Evolutionary conservation across 2,888 invertebrate species (phyloP), one percentile per base, ranked within the genome.

Genomic region (Drosophila cognata): DNA sequence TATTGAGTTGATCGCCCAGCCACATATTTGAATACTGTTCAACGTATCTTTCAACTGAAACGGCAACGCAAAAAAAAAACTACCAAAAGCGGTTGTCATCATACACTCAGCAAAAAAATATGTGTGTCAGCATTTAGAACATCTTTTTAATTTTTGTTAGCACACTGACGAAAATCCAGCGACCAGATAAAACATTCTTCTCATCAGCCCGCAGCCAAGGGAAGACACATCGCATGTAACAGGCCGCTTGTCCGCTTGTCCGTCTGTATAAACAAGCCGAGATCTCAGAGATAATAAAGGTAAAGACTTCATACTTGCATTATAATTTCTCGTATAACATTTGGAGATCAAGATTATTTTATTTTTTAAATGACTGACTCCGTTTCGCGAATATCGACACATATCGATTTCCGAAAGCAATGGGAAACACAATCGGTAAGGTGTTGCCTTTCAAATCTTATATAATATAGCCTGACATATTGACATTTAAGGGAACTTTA

Each of bases 21-120:
- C 64, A 58, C 41, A 50, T 79, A 79, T 56, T 80, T 68, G 67
- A 69, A 69, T 66, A 71, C 72, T 78, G 71, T 75, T 79, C 65
- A 75, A 79, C 58, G 74, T 74, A 73, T 60, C 74, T 75, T 75
- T 74, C 60, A 76, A 79, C 36, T 64, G 50, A 51, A 72, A 38
- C 61, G 66, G 57, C 63, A 78, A 52, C 57, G 25, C 64, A 68
- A 78, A 21, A 13, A 6, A 21, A 35, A 48, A 61, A 77, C 71
- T 72, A 74, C 53, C 71, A 73, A 66, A 36, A 87, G 73, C 82
- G 84, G 79, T 88, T 84, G 88, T 85, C 85, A 84, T 85, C 85
- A 84, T 52, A 57, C 65, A 57, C 36, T 36, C 35, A 29, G 50
- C 28, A 16, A 8, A 50, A 50, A 28, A 18, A 28, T 10, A 28